A percentile compares a stretch with the other conserved stretches of the same genome.
phyloP scores from a whole-genome alignment of 37 sponge, comb jelly and placozoan species.

The Ianthella basta region DNA sequence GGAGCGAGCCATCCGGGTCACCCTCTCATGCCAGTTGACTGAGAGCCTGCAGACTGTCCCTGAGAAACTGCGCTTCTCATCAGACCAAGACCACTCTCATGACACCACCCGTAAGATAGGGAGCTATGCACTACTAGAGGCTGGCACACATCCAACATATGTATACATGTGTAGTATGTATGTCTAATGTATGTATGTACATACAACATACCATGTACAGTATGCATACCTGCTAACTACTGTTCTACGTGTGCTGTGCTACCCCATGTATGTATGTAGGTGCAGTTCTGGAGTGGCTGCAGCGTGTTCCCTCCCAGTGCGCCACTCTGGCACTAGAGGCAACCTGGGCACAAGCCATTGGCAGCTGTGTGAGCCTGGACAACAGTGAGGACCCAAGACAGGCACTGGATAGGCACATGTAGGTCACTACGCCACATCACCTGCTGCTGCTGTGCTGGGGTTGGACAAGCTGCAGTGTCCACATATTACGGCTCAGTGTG shows the following conservation, averaged over 20 bases:
- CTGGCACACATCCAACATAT: too few species aligned
- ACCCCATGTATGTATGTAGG: not conserved
- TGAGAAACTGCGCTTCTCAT: conserved; percentile 2
- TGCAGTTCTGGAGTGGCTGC: conserved; percentile 46
- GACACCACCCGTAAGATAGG: not conserved
- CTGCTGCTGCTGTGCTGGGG: too few species aligned
- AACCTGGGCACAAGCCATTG: conserved; percentile 38
- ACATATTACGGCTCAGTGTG: too few species aligned
- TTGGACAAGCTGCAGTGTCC: too few species aligned
- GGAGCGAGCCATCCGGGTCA: conserved; percentile 60
- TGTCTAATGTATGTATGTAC: too few species aligned
- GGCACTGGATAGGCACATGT: too few species aligned
- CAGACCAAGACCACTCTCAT: not conserved
- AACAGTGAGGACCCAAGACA: not conserved
- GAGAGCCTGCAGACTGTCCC: conserved; percentile 49
- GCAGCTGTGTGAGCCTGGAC: not conserved
- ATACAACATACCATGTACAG: too few species aligned
- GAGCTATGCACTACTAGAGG: too few species aligned
- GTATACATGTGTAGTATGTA: not conserved
- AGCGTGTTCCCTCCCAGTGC: conserved; percentile 44
- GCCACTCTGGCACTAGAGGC: conserved; percentile 59
- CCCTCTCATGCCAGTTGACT: conserved; percentile 54
- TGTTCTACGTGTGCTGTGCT: not conserved
- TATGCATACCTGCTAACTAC: too few species aligned
- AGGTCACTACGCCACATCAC: too few species aligned